These are phyloP conservation scores for Xanthorhoe designata DNA, from an alignment of 2,888 invertebrate species.

Conservation along the genomic window DNA sequence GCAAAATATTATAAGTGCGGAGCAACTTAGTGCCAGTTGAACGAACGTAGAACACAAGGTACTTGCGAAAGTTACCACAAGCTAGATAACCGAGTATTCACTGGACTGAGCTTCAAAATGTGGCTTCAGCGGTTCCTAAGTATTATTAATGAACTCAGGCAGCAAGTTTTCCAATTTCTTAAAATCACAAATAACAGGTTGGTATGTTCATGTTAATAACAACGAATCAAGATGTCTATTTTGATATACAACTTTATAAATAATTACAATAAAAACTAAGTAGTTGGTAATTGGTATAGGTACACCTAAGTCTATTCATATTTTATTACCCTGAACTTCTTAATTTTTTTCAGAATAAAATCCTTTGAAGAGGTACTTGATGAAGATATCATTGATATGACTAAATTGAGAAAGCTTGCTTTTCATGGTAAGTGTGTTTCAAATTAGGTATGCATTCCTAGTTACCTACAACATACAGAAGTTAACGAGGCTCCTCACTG, in stretches of 20 bases:
- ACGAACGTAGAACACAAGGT: too few relatives aligned
- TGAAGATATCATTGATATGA: slow-evolving; percentile 89
- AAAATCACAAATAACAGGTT: not conserved
- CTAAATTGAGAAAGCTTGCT: slow-evolving; percentile 88
- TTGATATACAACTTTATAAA: too few relatives aligned
- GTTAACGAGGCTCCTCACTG: too few relatives aligned
- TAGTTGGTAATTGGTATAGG: too few relatives aligned
- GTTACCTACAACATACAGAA: too few relatives aligned
- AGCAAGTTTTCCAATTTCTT: not conserved
- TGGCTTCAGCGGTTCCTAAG: not conserved
- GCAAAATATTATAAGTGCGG: too few relatives aligned
- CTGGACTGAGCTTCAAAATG: not conserved
- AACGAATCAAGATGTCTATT: too few relatives aligned
- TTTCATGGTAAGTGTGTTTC: slow-evolving; percentile 88
- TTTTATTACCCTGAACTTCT: too few relatives aligned
- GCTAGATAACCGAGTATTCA: not conserved
- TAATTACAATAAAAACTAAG: too few relatives aligned
- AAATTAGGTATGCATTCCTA: not conserved
- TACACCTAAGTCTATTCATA: too few relatives aligned
- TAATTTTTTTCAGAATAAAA: slow-evolving; percentile 87
- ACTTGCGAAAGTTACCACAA: not conserved
- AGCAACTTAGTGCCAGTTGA: too few relatives aligned
- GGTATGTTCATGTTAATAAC: not conserved
- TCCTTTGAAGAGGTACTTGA: slow-evolving; percentile 91
- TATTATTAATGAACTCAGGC: not conserved